Evolutionary conservation across 2,113 vertebrate genomes (phyloP), one percentile per base, ranked within the genome.

Genomic region (Lucifuga dentata): DNA sequence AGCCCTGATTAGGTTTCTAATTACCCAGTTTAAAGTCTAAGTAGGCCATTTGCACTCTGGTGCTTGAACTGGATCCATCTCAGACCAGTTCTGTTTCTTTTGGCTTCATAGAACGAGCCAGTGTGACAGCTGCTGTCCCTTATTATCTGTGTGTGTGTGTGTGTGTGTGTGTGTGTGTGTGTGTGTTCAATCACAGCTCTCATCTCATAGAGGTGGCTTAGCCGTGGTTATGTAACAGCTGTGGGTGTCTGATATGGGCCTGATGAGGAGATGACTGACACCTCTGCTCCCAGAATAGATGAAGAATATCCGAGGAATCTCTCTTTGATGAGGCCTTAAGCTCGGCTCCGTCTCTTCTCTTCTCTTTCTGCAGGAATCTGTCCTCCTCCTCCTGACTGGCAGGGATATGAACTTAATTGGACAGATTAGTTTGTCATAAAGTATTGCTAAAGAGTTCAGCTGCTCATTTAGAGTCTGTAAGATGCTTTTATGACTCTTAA

Each of bases 11-110:
- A 88, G 64, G 77, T 85, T 90, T 93, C 90, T 93, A 92, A 93
- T 93, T 90, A 82, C 88, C 61, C 87, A 90, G 79, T 93, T 93
- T 93, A 92, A 84, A 90, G 81, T 90, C 90, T 93, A 93, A 93
- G 88, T 91, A 84, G 89, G 80, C 88, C 87, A 93, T 92, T 93
- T 92, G 89, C 90, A 92, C 89, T 83, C 39, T 69, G 70, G 55
- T 84, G 86, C 83, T 90, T 85, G 76, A 89, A 87, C 68, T 73
- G 76, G 87, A 81, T 76, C 84, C 66, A 64, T 68, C 76, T 76
- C 80, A 15, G 72, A 53, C 41, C 48, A 56, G 17, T 20, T 68
- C 51, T 77, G 77, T 74, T 77, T 76, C 69, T 73, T 60, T 82
- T 83, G 73, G 84, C 76, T 76, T 7, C 21, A 40, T 44, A 43